Conservation (phyloP, 2,113 vertebrate genomes). For the Microtus ochrogaster region DNA sequence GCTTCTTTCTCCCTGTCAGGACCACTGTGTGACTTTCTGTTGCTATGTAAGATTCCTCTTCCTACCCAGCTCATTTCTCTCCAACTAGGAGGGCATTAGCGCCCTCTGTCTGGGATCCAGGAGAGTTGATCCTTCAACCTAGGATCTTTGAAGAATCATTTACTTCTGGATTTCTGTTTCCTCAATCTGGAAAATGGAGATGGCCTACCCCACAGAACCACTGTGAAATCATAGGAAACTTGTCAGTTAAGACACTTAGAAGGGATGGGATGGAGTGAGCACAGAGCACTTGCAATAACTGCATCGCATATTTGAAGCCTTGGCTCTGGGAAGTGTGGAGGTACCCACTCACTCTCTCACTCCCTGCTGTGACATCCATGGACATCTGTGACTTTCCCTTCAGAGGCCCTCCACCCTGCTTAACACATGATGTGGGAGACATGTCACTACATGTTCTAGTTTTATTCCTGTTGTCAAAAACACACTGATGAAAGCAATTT, state of each 20-base stretch:
- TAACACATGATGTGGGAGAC: background rate
- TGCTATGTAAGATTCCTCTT: background rate
- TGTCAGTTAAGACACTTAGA: background rate
- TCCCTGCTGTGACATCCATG: background rate
- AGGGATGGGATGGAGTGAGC: background rate
- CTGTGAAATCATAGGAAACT: background rate
- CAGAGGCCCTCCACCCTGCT: background rate
- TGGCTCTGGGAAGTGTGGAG: conserved; percentile 6
- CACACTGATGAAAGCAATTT: background rate
- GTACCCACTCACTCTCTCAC: background rate
- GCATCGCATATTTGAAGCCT: background rate
- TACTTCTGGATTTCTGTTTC: background rate
- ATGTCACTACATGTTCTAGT: background rate
- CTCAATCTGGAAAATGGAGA: background rate
- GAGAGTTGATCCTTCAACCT: background rate
- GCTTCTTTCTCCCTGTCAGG: background rate
- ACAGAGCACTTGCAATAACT: background rate
- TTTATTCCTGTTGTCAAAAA: background rate
- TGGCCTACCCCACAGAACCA: background rate
- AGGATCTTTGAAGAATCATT: background rate
- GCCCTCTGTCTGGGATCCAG: conserved; percentile 32
- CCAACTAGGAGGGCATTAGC: background rate
- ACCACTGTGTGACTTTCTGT: background rate
- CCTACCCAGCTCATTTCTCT: background rate
- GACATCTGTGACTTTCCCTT: background rate